A percentile compares a stretch with the other conserved stretches of the same genome.
Conservation (phyloP, 35 echinoderm and acorn worm genomes). For the Diadema setosum region DNA sequence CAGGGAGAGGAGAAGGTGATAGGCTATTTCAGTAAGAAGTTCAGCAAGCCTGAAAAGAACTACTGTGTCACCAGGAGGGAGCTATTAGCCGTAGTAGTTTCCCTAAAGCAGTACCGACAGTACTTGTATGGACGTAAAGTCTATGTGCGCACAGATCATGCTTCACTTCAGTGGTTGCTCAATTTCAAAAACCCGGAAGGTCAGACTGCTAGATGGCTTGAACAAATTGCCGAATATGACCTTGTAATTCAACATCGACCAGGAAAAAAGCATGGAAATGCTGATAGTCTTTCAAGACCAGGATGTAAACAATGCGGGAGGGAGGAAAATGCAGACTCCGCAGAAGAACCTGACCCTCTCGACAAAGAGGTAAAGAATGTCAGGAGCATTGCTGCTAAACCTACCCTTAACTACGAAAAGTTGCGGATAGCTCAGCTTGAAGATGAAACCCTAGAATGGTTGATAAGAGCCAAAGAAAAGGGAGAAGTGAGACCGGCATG, state of each 20-base stretch:
- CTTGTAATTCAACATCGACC: constrained; percentile 45
- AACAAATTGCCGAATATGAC: constrained; percentile 11
- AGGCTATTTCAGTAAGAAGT: constrained; percentile 28
- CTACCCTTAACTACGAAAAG: too few relatives aligned
- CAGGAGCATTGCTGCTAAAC: too few relatives aligned
- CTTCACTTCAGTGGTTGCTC: constrained; percentile 2
- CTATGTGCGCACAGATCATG: constrained; percentile 40
- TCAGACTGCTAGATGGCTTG: too few relatives aligned
- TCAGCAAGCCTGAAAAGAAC: constrained; percentile 38
- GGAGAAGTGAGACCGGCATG: not conserved
- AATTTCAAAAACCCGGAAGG: too few relatives aligned
- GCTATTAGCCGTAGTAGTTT: constrained; percentile 21
- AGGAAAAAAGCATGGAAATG: too few relatives aligned
- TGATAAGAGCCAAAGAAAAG: not conserved
- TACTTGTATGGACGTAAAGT: constrained; percentile 23
- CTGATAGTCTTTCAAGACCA: too few relatives aligned
- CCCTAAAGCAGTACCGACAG: constrained; percentile 28
- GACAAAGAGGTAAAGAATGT: too few relatives aligned
- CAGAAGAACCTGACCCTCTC: too few relatives aligned
- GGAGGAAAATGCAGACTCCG: too few relatives aligned
- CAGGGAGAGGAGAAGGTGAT: constrained; percentile 37
- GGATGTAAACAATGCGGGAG: too few relatives aligned
- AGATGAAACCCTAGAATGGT: too few relatives aligned
- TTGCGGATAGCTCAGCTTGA: too few relatives aligned
- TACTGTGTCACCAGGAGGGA: constrained; percentile 47